Evolutionary conservation across 2,888 invertebrate genomes (phyloP), one percentile per base, ranked within the genome.

Genomic region (Rutpela maculata): DNA sequence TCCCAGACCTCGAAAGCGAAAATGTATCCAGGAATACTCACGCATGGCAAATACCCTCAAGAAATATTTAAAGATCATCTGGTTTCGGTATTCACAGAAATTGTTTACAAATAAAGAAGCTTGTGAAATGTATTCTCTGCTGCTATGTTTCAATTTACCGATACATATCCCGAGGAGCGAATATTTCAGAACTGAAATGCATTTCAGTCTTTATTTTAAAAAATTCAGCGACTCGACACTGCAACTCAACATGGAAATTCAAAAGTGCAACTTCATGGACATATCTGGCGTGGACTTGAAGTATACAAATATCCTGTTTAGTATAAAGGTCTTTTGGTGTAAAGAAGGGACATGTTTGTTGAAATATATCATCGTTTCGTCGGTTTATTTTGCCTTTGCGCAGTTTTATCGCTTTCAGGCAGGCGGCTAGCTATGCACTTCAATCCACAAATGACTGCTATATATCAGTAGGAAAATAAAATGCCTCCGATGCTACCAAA

Each of bases 291-390:
- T 57, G 57, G 31, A 57, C 56, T 31, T 35, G 59, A 69, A 73
- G 72, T 80, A 78, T 74, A 77, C 70, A 76, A 80, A 78, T 80
- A 74, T 59, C 60, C 70, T 70, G 77, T 79, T 77, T 73, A 78
- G 80, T 74, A 71, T 76, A 74, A 71, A 68, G 70, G 74, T 76
- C 72, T 74, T 75, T 59, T 43, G 68, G 68, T 31, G 68, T 65
- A 69, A 73, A 74, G 73, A 74, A 74, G 76, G 70, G 76, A 69
- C 80, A 77, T 75, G 72, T 75, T 77, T 77, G 78, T 70, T 63
- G 74, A 82, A 82, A 85, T 87, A 86, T 85, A 87, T 87, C 87
- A 88, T 87, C 87, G 85, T 84, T 87, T 86, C 86, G 84, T 83
- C 85, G 85, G 86, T 83, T 85, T 87, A 85, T 86, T 86, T 87